Evolutionary conservation across 2,888 invertebrate species (phyloP).

Genomic region (Andrena praecox): DNA sequence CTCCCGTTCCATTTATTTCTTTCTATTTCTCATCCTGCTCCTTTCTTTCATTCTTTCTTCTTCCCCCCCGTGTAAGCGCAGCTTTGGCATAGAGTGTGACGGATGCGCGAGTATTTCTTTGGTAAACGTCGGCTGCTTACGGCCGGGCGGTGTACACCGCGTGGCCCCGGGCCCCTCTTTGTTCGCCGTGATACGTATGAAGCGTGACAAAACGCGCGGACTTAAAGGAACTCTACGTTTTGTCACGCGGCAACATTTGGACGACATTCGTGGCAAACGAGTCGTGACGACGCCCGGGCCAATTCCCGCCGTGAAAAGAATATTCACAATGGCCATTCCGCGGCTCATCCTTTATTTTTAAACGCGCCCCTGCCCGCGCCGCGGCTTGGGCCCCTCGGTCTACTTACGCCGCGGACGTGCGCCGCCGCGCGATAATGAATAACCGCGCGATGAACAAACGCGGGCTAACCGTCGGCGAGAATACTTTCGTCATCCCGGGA

Average conservation of each 20-base stretch:
- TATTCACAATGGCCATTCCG: constrained; percentile 68
- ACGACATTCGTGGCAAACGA: constrained; percentile 68
- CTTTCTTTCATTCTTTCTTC: neutral
- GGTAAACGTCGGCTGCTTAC: constrained; percentile 31
- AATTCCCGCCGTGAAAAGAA: constrained; percentile 69
- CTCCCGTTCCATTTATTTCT: neutral
- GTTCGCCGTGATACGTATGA: constrained; percentile 56
- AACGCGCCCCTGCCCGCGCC: constrained; percentile 33
- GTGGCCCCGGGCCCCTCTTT: constrained; percentile 36
- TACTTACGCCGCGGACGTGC: constrained; percentile 29
- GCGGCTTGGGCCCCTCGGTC: constrained; percentile 12
- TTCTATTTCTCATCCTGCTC: neutral
- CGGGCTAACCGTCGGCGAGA: neutral
- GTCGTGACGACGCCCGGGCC: constrained; percentile 55
- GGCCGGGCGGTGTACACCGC: constrained; percentile 33
- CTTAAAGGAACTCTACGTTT: constrained; percentile 65
- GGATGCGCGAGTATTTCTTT: constrained; percentile 43
- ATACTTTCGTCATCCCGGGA: neutral
- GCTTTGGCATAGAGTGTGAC: constrained; percentile 54
- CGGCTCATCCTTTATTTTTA: constrained; percentile 66
- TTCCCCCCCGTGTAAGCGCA: neutral
- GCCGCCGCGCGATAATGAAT: constrained; percentile 49
- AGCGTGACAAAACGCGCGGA: constrained; percentile 70
- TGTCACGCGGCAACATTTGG: constrained; percentile 67
- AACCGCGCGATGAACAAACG: constrained; percentile 33